Percentiles rank a stretch among this genome's conserved stretches.
These are phyloP conservation scores for Grammomys dolichurus DNA, from an alignment of 2,113 vertebrate species.

Conservation along the genomic window DNA sequence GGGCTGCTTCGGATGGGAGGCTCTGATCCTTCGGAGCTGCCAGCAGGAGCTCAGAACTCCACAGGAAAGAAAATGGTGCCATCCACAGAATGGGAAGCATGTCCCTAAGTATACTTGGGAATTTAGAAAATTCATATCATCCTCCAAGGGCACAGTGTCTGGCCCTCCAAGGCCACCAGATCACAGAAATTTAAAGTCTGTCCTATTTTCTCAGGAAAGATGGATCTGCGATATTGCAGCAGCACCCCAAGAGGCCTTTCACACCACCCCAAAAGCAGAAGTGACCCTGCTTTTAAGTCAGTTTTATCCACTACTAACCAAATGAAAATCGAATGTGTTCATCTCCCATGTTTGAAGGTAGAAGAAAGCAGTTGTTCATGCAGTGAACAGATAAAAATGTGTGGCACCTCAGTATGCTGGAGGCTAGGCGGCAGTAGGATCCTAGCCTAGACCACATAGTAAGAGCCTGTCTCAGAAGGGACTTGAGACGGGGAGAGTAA, in stretches of 20 bases:
- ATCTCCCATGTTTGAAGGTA: neutral
- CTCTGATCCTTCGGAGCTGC: neutral
- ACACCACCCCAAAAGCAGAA: neutral
- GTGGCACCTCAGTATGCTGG: neutral
- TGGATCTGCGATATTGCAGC: neutral
- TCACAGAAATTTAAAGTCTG: neutral
- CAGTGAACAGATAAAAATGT: neutral
- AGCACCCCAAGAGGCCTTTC: neutral
- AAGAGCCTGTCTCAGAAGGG: neutral
- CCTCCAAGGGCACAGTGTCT: neutral
- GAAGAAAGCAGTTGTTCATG: neutral
- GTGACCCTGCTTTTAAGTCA: neutral
- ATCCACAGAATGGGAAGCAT: accelerated
- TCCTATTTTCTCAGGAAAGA: neutral
- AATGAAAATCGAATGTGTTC: neutral
- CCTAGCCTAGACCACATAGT: neutral
- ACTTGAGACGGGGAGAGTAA: neutral
- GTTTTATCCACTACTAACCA: neutral
- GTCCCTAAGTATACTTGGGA: neutral
- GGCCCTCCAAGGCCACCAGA: neutral
- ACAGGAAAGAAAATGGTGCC: neutral
- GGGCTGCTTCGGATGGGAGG: conserved; percentile 37
- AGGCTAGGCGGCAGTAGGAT: too few species aligned
- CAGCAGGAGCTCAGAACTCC: conserved; percentile 6
- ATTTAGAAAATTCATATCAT: neutral